phyloP scores from a whole-genome alignment of 2,888 invertebrate genomes.

The Amblyjoppa proteus region DNA sequence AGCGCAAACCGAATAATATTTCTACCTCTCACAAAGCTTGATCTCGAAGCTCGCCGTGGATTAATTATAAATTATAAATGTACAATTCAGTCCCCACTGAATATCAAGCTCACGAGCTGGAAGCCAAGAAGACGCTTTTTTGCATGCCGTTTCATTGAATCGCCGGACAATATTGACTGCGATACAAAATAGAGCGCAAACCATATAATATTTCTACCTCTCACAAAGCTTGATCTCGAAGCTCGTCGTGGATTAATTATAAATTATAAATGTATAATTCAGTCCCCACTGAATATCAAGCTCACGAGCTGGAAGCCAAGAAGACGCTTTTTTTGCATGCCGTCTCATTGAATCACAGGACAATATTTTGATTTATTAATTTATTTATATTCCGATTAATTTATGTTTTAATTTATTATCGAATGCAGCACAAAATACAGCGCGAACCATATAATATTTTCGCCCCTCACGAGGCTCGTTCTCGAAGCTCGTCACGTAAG shows the following conservation, averaged over 20 bases:
- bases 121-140: not conserved
- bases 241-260: no score
- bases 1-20: no score
- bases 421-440: not conserved
- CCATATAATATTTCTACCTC: no score
- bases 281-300: not conserved
- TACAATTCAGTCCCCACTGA: not conserved
- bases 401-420: no score
- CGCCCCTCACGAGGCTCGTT: not conserved
- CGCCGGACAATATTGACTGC: no score
- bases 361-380: not conserved
- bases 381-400: no score
- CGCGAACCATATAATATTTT: not conserved
- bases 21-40: no score
- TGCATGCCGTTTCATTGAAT: not conserved
- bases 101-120: not conserved
- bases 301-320: not conserved
- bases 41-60: no score
- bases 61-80: no score
- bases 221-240: no score
- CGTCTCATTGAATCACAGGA: not conserved
- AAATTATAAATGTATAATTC: no score
- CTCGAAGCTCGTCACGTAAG: not conserved
- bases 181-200: no score
- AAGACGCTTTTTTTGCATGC: not conserved